Base-by-base conservation (phyloP, 2,888 invertebrate genomes). In the Aleiodes leptofemur region DNA sequence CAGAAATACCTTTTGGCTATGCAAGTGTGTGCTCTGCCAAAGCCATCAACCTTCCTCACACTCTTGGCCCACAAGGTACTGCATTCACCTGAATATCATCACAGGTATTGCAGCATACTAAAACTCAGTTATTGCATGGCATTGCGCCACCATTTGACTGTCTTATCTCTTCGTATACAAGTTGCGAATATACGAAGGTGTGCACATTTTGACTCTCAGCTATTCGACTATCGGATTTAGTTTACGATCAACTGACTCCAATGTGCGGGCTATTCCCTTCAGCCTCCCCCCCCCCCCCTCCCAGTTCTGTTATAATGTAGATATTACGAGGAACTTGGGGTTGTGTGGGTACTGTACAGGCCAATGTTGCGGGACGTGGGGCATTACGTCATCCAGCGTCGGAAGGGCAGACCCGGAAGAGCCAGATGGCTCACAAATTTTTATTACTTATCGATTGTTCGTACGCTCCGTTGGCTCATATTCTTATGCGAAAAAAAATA, bases 191-290 rank as follows among this genome's bases (percentile, higher is more conserved):
- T 9, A 13, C 14, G 48, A 4, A 14, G 14, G 16, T 50, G 23
- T 23, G 59, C 48, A 50, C 57, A 57, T 73, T 23, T 64, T 34
- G 57, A 69, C 57, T 50, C 73, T 68, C 69, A 59, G 72, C 72
- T 55, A 55, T 51, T 64, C 64, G 70, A 55, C 70, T 74, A 74
- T 74, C 69, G 64, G 56, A 53, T 74, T 53, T 53, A 55, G 70
- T 74, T 74, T 64, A 74, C 70, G 74, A 74, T 70, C 74, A 74
- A 74, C 70, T 74, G 64, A 64, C 70, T 64, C 64, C 61, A 74
- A 70, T 74, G 74, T 74, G 74, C 74, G 70, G 74, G 74, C 64
- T 70, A 64, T 70, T 34, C 16, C 48, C 23, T 16, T 23, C 23
- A 23, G 23, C 23, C 34, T 3, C 6, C 6, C 1, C 34, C 34